These are phyloP conservation scores for Axea sp. DNA, from an alignment of 2,888 invertebrate genomes.

Conservation along the genomic window DNA sequence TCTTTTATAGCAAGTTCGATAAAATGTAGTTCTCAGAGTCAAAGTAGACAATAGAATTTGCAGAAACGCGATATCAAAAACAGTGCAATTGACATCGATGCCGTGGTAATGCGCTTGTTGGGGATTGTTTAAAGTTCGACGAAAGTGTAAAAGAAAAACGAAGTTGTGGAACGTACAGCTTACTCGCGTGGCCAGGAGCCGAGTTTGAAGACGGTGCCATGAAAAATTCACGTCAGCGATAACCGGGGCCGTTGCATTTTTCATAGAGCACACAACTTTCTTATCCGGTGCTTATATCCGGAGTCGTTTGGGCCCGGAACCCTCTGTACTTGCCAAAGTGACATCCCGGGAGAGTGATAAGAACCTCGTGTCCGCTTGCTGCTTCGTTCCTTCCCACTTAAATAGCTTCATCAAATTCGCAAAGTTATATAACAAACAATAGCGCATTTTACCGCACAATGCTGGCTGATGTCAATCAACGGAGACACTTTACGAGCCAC, in stretches of 20 bases:
- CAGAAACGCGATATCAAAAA: constrained; percentile 38
- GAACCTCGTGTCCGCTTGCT: constrained; percentile 63
- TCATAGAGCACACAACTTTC: constrained; percentile 76
- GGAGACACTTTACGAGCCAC: constrained; percentile 36
- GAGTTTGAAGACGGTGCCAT: constrained; percentile 68
- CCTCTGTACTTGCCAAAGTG: constrained; percentile 61
- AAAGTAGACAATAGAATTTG: constrained; percentile 18
- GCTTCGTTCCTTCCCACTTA: constrained; percentile 55
- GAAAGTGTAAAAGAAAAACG: constrained; percentile 51
- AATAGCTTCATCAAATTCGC: constrained; percentile 60
- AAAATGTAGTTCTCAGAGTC: background rate
- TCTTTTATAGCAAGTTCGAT: no score
- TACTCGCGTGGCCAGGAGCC: constrained; percentile 51
- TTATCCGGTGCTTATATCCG: constrained; percentile 75
- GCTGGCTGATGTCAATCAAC: constrained; percentile 36
- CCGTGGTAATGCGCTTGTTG: constrained; percentile 47
- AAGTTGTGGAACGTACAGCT: constrained; percentile 41
- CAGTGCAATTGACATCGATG: constrained; percentile 45
- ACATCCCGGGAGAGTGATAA: constrained; percentile 63
- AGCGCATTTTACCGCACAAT: constrained; percentile 18
- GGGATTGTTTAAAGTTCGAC: constrained; percentile 44
- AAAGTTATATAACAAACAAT: constrained; percentile 59
- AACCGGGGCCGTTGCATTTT: constrained; percentile 78
- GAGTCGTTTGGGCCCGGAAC: constrained; percentile 70
- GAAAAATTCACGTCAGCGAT: constrained; percentile 78